phyloP scores from a whole-genome alignment of 2,113 vertebrate species.

The Rhabdornis inornatus region DNA sequence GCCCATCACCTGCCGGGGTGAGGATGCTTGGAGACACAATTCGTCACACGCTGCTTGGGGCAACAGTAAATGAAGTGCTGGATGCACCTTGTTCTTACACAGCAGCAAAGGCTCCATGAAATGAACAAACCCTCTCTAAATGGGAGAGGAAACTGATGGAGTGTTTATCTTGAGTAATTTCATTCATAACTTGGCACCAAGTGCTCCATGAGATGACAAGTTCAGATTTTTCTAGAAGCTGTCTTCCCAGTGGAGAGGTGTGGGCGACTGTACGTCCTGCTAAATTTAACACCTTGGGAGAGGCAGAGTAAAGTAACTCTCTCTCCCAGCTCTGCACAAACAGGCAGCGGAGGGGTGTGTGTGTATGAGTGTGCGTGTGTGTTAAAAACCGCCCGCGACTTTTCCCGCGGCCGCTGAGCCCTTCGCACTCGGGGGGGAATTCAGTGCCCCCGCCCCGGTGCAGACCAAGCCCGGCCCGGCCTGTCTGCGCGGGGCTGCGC shows the following conservation, averaged over 20 bases:
- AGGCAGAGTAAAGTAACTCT: not conserved
- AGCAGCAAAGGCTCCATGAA: not conserved
- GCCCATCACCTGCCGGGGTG: rapidly evolving
- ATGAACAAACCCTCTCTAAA: rapidly evolving
- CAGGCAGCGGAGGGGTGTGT: not conserved
- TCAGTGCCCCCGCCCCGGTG: not conserved
- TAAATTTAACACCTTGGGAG: not conserved
- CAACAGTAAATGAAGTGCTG: rapidly evolving
- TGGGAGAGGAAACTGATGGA: not conserved
- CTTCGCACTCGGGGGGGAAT: not conserved
- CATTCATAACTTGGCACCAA: not conserved
- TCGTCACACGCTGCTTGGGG: rapidly evolving
- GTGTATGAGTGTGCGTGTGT: not conserved
- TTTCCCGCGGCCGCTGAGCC: not conserved
- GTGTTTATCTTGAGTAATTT: not conserved
- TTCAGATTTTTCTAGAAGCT: slow-evolving; percentile 48
- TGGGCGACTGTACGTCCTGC: not conserved
- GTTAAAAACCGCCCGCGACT: not conserved
- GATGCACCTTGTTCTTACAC: not conserved
- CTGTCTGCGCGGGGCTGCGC: not conserved
- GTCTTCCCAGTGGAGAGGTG: not conserved
- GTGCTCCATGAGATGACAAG: not conserved
- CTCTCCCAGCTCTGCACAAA: not conserved
- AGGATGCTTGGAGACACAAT: not conserved
- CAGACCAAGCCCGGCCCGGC: not conserved